Conservation (phyloP, 2,888 invertebrate genomes). For the Caenorhabditis sp. region DNA sequence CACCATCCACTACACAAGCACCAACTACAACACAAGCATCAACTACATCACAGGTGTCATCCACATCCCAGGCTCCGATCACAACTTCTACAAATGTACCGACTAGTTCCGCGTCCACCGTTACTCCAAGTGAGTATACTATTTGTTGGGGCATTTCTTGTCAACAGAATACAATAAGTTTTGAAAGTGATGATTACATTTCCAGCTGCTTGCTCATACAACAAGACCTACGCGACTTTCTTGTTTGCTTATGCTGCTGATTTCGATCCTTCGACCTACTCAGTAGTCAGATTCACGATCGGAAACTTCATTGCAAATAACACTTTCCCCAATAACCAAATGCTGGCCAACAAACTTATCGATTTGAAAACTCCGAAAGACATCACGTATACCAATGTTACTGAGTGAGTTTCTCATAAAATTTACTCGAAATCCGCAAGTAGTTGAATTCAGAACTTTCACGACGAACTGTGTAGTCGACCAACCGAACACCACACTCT, state of each 20-base stretch:
- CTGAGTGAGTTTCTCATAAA: background rate
- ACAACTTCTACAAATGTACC: background rate
- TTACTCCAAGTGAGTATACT: background rate
- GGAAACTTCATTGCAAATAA: background rate
- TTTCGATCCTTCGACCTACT: constrained; percentile 13
- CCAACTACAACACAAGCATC: background rate
- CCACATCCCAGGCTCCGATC: background rate
- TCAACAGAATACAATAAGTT: background rate
- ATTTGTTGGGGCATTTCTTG: no score
- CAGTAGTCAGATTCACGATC: background rate
- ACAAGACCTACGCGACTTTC: constrained; percentile 1
- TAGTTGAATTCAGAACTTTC: background rate
- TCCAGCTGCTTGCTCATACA: background rate
- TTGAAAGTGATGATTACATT: background rate
- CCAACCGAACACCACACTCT: background rate
- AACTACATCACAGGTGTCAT: background rate
- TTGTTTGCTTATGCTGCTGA: constrained; percentile 54
- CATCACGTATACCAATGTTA: background rate
- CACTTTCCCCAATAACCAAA: background rate
- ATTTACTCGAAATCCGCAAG: background rate
- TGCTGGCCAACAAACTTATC: background rate
- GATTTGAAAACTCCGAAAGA: background rate
- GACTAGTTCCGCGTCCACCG: background rate
- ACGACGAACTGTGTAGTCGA: background rate
- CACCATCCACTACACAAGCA: background rate